Percentiles rank a stretch among this genome's conserved stretches.
Conservation (phyloP, 92 coral and sea anemone genomes). For the Epizoanthus fatuus region DNA sequence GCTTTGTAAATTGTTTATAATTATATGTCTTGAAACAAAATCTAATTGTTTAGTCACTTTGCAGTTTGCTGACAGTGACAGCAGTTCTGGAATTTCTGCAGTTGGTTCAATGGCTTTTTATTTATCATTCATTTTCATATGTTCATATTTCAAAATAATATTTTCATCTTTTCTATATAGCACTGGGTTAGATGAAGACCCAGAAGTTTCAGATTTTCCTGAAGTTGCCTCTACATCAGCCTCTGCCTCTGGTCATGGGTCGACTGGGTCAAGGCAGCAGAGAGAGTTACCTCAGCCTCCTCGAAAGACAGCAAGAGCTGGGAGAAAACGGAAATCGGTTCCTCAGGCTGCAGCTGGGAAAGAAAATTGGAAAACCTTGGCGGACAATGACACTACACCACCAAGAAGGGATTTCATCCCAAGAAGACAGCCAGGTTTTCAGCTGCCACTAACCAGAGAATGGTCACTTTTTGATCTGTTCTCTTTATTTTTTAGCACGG, state of each 20-base stretch:
- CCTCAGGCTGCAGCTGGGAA: background rate
- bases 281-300: constrained; percentile 5
- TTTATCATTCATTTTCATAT: too few species aligned
- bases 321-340: background rate
- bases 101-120: too few species aligned
- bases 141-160: too few species aligned
- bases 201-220: background rate
- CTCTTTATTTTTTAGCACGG: background rate
- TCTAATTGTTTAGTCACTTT: too few species aligned
- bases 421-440: constrained; percentile 5
- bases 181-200: background rate
- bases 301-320: background rate
- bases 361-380: constrained; percentile 2
- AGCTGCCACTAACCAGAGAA: constrained; percentile 33
- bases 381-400: constrained; percentile 3
- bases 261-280: background rate
- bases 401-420: constrained; percentile 12
- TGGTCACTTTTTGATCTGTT: constrained; percentile 32
- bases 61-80: too few species aligned
- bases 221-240: constrained; percentile 4
- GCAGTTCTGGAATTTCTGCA: too few species aligned
- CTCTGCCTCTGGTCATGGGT: too few species aligned
- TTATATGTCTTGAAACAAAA: too few species aligned
- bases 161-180: background rate
- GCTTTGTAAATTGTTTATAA: too few species aligned